Conservation (phyloP, 2,797 vertebrate genomes). For the Rhabdophis nuchalis region DNA sequence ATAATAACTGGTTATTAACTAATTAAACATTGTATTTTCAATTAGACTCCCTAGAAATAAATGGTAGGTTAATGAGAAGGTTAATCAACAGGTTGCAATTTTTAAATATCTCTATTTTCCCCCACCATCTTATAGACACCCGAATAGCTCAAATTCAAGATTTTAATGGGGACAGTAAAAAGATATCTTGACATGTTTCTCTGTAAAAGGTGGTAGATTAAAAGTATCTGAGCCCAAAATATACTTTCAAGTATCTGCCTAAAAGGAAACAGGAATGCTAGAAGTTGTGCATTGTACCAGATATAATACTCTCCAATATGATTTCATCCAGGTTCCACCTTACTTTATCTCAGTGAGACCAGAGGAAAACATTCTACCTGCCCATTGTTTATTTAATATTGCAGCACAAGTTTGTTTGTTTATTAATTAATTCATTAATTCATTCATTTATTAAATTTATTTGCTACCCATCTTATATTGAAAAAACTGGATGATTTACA, state of each 20-base stretch:
- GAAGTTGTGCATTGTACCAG: neutral
- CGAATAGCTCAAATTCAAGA: neutral
- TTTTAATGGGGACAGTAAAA: neutral
- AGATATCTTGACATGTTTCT: neutral
- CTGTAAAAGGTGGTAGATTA: neutral
- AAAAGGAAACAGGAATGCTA: neutral
- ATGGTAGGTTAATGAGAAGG: neutral
- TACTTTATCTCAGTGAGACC: neutral
- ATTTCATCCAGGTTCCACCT: neutral
- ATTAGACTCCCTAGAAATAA: neutral
- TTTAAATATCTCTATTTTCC: neutral
- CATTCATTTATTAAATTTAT: too few relatives aligned
- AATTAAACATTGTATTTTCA: neutral
- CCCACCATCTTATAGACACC: neutral
- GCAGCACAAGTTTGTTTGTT: neutral
- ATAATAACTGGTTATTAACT: neutral
- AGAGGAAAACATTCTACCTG: neutral
- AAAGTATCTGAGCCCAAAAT: neutral
- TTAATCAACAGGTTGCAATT: neutral
- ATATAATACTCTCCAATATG: neutral
- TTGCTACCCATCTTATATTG: too few relatives aligned
- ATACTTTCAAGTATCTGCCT: neutral
- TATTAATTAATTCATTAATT: too few relatives aligned
- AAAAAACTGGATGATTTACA: too few relatives aligned
- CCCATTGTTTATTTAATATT: neutral